Conservation (phyloP, 2,113 vertebrate genomes). For the Clarias macrocephalus region DNA sequence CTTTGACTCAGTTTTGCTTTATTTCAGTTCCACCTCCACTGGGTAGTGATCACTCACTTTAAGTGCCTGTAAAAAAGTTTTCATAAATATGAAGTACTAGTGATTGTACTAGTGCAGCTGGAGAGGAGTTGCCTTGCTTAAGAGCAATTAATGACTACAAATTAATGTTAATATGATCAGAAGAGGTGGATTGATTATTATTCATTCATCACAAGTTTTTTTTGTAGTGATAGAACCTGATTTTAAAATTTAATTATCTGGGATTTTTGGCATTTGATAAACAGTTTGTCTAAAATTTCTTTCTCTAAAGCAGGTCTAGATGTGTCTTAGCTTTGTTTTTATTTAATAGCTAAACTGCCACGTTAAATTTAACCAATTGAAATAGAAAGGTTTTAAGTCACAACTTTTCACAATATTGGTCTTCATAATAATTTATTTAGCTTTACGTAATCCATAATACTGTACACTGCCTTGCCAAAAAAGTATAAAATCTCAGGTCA, state of each 20-base stretch:
- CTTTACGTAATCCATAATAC: too few species aligned
- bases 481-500: too few species aligned
- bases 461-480: too few species aligned
- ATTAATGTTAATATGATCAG: neutral
- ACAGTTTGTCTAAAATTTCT: neutral
- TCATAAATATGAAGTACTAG: too few species aligned
- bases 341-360: too few species aligned
- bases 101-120: neutral
- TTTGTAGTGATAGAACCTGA: neutral
- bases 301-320: too few species aligned
- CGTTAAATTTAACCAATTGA: too few species aligned
- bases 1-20: neutral
- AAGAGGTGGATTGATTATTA: neutral
- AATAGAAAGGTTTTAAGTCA: too few species aligned
- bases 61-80: constrained; percentile 59
- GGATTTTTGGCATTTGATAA: neutral
- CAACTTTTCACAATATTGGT: too few species aligned
- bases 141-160: neutral
- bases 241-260: neutral
- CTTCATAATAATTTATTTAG: too few species aligned
- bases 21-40: constrained; percentile 70
- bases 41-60: constrained; percentile 76
- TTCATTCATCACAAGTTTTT: neutral
- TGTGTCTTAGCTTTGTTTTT: too few species aligned
- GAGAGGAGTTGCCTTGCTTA: neutral